Base-by-base conservation (phyloP, 2,113 vertebrate species). In the Rhinogobius similis region DNA sequence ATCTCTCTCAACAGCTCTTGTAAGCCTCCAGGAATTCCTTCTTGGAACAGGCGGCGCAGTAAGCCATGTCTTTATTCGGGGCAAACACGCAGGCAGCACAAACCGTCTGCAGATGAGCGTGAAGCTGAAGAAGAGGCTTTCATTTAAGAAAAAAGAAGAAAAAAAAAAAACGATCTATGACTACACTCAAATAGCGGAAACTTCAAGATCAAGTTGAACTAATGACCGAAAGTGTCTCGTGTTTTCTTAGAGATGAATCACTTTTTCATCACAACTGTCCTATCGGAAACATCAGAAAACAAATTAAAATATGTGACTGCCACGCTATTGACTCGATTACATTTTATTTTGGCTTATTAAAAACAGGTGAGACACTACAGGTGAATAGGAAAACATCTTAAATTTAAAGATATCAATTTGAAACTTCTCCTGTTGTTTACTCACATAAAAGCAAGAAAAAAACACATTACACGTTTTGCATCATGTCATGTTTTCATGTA, bases 1-100 rank as follows among this genome's bases (percentile, higher is more conserved):
- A 85, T 88, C 83, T 90, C 84, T 88, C 90, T 91, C 89, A 90
- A 88, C 87, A 87, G 86, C 85, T 88, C 86, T 84, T 88, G 82
- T 89, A 88, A 90, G 86, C 90, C 87, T 84, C 77, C 75, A 89
- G 90, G 88, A 91, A 90, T 90, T 87, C 82, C 70, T 87, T 88
- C 84, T 87, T 82, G 87, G 89, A 89, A 88, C 82, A 75, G 67
- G 73, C 79, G n/a, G 24, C 73, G 72, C 84, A 82, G 73, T 86
- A 86, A 90, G 85, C 86, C 72, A 6, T 79, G 72, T 86, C 86
- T 86, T 77, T 88, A 82, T 84, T 70, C 72, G 83, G 74, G 72
- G 68, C 87, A 80, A 72, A 88, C 77, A 82, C 79, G 73, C 65
- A 62, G 44, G 53, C 41, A 77, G 53, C 46, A 77, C 55, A 58